phyloP scores from a whole-genome alignment of 1,140 invertebrate genomes.

The Ceratitis capitata region DNA sequence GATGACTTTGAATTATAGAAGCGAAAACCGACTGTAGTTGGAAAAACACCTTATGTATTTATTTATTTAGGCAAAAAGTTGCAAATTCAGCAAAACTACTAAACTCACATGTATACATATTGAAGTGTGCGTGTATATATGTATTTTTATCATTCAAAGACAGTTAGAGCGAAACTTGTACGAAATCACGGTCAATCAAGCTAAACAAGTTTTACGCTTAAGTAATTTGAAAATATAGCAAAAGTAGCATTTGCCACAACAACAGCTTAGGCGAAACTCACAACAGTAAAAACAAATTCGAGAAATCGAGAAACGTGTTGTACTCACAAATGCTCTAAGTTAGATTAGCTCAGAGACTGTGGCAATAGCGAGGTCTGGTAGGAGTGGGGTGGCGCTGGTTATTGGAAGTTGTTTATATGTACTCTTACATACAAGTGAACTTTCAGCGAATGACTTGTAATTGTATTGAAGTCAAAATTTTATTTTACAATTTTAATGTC shows the following conservation, averaged over 20 bases:
- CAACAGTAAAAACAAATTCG: background rate
- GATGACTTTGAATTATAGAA: too few relatives aligned
- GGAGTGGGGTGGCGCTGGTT: background rate
- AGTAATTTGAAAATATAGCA: background rate
- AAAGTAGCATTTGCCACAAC: background rate
- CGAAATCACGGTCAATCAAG: conserved; percentile 13
- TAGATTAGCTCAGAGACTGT: background rate
- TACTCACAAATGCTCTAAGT: background rate
- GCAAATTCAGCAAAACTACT: background rate
- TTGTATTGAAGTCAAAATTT: too few relatives aligned
- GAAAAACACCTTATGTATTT: too few relatives aligned
- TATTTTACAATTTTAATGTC: too few relatives aligned
- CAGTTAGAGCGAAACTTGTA: background rate
- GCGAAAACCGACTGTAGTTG: too few relatives aligned
- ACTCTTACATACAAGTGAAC: too few relatives aligned
- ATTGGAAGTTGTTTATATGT: background rate
- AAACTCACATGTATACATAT: background rate
- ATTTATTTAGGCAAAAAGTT: too few relatives aligned
- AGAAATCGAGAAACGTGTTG: background rate
- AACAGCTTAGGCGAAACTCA: background rate
- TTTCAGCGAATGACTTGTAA: too few relatives aligned
- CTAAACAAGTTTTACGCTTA: background rate
- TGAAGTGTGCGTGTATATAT: too few relatives aligned
- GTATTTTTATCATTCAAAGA: background rate
- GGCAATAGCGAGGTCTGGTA: background rate